These are phyloP conservation scores for Chelonia mydas DNA, from an alignment of 2,797 vertebrate species.

Conservation along the genomic window DNA sequence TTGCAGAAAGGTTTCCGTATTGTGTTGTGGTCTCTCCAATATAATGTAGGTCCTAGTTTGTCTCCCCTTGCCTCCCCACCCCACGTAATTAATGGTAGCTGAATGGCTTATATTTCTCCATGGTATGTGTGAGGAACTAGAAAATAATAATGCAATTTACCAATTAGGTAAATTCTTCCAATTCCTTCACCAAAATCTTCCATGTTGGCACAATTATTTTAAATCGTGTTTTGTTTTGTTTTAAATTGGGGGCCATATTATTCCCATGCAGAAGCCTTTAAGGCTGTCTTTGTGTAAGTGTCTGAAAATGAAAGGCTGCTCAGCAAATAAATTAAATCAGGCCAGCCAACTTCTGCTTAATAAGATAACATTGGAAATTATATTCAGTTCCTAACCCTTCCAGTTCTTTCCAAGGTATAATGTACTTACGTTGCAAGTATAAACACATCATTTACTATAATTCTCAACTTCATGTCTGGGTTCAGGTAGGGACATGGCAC, in stretches of 20 bases:
- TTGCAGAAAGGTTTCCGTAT: neutral
- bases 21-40: neutral
- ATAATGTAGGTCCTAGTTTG: neutral
- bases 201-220: neutral
- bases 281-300: constrained; percentile 2
- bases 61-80: neutral
- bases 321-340: neutral
- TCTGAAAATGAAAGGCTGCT: constrained; percentile 1
- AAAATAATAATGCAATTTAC: neutral
- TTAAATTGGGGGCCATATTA: neutral
- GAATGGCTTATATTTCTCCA: neutral
- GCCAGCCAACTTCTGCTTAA: neutral
- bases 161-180: neutral
- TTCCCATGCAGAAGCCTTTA: neutral
- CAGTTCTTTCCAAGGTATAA: neutral
- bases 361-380: neutral
- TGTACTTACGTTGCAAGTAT: neutral
- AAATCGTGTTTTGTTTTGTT: neutral
- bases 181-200: neutral
- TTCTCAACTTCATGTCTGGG: neutral
- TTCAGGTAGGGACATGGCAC: neutral
- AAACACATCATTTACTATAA: neutral
- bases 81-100: neutral
- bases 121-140: neutral
- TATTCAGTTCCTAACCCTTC: neutral